A percentile compares a stretch with the other conserved stretches of the same genome.
phyloP scores from a whole-genome alignment of 2,888 invertebrate genomes.

The Xanthorhoe spadicearia region DNA sequence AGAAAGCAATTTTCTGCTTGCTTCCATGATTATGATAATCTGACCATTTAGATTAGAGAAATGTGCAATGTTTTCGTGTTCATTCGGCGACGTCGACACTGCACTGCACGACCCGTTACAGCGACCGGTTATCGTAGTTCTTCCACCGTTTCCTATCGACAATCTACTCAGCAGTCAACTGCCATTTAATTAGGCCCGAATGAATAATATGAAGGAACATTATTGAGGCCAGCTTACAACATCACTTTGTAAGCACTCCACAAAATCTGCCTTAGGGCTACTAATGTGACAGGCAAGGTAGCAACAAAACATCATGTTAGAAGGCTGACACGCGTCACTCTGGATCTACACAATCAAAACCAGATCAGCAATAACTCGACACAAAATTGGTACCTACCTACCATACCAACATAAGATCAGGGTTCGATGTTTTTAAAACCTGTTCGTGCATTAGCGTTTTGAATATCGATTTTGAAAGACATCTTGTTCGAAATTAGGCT shows the following conservation, averaged over 20 bases:
- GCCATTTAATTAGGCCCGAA: conserved; percentile 63
- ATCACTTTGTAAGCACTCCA: conserved; percentile 46
- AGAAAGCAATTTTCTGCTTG: conserved; percentile 7
- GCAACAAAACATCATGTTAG: conserved; percentile 27
- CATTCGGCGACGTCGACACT: conserved; percentile 47
- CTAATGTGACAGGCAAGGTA: background rate
- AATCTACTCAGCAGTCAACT: conserved; percentile 57
- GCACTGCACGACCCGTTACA: conserved; percentile 58
- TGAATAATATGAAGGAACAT: conserved; percentile 57
- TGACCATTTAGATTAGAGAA: conserved; percentile 24
- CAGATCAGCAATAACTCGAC: conserved; percentile 31
- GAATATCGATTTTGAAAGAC: conserved; percentile 58
- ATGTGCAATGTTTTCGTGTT: conserved; percentile 38
- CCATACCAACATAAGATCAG: conserved; percentile 4
- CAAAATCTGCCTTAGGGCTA: conserved; percentile 40
- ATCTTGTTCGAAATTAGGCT: conserved; percentile 62
- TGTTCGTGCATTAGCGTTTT: conserved; percentile 63
- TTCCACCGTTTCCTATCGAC: conserved; percentile 64
- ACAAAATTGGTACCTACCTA: conserved; percentile 6
- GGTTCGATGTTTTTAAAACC: conserved; percentile 50
- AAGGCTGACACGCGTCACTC: conserved; percentile 41
- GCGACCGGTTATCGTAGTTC: conserved; percentile 50
- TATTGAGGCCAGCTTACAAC: conserved; percentile 67
- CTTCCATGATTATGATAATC: conserved; percentile 18
- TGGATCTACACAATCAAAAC: conserved; percentile 38